Evolutionary conservation across 1,140 invertebrate species (phyloP).

Genomic region (Drosophila nigrodunni): DNA sequence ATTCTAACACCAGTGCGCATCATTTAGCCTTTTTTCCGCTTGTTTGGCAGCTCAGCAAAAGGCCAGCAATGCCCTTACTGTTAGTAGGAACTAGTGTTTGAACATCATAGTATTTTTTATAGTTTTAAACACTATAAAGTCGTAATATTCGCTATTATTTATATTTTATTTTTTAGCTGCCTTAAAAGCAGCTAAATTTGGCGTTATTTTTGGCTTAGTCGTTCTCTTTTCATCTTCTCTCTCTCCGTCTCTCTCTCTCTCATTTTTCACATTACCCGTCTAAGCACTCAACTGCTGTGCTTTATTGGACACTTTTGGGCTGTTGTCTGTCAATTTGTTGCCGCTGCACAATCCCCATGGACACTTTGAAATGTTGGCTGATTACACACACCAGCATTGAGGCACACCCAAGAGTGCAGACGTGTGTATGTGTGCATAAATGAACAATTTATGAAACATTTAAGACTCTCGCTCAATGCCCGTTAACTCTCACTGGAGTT

Average conservation of each 20-base stretch:
- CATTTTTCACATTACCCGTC: not conserved
- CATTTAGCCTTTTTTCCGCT: no score
- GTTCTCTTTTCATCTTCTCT: not conserved
- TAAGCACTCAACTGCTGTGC: constrained; percentile 1
- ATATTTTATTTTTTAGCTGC: no score
- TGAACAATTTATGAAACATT: constrained; percentile 69
- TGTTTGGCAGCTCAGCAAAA: no score
- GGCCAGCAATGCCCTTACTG: no score
- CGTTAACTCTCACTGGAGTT: not conserved
- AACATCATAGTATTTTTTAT: no score
- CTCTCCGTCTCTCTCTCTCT: not conserved
- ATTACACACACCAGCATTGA: constrained; percentile 50
- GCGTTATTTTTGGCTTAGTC: not conserved
- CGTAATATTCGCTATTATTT: no score
- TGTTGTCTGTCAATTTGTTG: constrained; percentile 59
- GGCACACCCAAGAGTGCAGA: not conserved
- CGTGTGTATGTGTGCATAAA: constrained; percentile 28
- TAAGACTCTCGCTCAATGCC: constrained; percentile 25
- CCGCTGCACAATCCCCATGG: constrained; percentile 47
- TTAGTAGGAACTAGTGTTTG: no score
- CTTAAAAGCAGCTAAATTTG: not conserved
- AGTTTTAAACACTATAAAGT: no score
- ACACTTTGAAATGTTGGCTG: constrained; percentile 45
- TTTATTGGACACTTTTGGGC: constrained; percentile 24
- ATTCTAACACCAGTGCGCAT: no score